A percentile compares a stretch with the other conserved stretches of the same genome.
phyloP scores from a whole-genome alignment of 2,888 invertebrate species.

The Junonia oenone region DNA sequence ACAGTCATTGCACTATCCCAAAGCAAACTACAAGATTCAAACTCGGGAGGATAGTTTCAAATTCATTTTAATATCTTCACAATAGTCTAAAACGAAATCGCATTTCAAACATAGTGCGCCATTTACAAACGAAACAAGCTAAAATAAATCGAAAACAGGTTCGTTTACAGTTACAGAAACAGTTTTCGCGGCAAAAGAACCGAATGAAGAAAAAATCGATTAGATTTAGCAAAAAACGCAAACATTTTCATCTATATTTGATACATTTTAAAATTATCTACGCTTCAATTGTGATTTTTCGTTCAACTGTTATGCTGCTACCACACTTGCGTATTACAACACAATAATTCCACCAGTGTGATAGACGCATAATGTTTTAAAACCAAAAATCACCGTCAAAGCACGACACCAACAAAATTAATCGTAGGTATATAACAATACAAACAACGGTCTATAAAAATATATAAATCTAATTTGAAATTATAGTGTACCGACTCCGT shows the following conservation, averaged over 20 bases:
- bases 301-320: neutral
- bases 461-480: constrained; percentile 76
- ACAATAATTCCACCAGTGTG: neutral
- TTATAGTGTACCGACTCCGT: constrained; percentile 45
- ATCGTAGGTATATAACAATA: constrained; percentile 64
- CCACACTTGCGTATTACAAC: neutral
- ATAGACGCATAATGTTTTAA: neutral
- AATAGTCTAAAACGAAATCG: constrained; percentile 67
- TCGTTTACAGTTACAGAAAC: neutral
- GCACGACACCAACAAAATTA: constrained; percentile 57
- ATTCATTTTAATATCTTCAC: constrained; percentile 77
- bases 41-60: constrained; percentile 65
- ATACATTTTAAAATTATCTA: constrained; percentile 28
- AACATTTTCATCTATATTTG: constrained; percentile 18
- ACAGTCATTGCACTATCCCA: constrained; percentile 43
- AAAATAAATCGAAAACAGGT: constrained; percentile 18
- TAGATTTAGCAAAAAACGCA: neutral
- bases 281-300: constrained; percentile 24
- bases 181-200: neutral
- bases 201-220: neutral
- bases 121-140: constrained; percentile 40
- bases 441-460: constrained; percentile 75
- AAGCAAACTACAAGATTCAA: constrained; percentile 58
- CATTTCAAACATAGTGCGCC: constrained; percentile 58
- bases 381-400: constrained; percentile 24